Evolutionary conservation across 1,140 invertebrate genomes (phyloP).

Genomic region (Vanessa tameamea): DNA sequence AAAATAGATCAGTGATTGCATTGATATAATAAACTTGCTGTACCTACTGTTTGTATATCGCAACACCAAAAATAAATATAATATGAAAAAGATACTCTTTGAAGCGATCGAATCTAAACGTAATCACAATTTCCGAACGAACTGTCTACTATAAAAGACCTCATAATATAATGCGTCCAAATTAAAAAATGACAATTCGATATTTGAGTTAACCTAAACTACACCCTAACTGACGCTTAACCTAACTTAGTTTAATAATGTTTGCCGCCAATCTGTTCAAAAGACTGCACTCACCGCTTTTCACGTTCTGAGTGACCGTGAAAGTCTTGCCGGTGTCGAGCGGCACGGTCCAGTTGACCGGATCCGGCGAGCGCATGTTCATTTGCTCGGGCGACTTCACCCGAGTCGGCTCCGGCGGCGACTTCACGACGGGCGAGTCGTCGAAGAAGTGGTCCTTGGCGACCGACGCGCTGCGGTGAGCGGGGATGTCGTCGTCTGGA

Average conservation of each 20-base stretch:
- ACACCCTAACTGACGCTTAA: conserved; percentile 19
- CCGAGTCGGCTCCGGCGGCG: conserved; percentile 93
- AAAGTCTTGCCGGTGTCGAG: conserved; percentile 95
- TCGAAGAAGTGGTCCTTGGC: conserved; percentile 80
- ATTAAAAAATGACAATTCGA: conserved; percentile 28
- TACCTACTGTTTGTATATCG: background rate
- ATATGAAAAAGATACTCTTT: conserved; percentile 69
- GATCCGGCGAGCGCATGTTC: conserved; percentile 93
- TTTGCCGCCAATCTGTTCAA: conserved; percentile 60
- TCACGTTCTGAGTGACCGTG: conserved; percentile 94
- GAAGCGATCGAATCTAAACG: conserved; percentile 35
- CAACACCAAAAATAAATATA: conserved; percentile 42
- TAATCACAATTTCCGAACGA: conserved; percentile 31
- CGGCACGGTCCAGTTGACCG: conserved; percentile 96
- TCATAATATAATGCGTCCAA: conserved; percentile 23
- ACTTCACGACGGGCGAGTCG: conserved; percentile 87
- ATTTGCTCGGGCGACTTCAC: conserved; percentile 96
- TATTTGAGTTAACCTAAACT: conserved; percentile 8
- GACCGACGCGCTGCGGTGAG: conserved; percentile 75
- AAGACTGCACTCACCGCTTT: conserved; percentile 85
- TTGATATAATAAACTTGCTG: background rate
- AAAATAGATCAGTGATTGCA: conserved; percentile 6
- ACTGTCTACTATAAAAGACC: conserved; percentile 31
- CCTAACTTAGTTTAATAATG: conserved; percentile 60
- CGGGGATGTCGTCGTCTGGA: conserved; percentile 74